These are phyloP conservation scores for Lophochroa leadbeateri DNA, from an alignment of 2,113 vertebrate genomes.

Conservation along the genomic window DNA sequence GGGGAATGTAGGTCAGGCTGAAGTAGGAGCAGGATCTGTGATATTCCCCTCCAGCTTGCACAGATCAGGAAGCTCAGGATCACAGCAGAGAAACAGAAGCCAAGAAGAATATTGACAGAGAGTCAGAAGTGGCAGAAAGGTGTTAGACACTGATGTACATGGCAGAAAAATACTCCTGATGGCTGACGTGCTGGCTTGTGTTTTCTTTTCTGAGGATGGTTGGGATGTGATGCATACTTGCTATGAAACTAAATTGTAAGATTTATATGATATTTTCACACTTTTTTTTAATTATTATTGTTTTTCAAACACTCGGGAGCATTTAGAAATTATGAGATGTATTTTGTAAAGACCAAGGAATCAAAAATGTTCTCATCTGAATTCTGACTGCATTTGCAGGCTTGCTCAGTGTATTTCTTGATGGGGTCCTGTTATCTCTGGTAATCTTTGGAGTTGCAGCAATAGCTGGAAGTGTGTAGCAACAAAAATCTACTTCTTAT, in stretches of 20 bases:
- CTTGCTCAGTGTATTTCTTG: neutral
- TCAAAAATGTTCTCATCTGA: neutral
- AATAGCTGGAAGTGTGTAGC: neutral
- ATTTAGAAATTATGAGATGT: neutral
- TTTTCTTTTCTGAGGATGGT: neutral
- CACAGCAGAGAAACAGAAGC: neutral
- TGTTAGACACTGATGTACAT: neutral
- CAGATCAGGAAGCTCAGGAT: neutral
- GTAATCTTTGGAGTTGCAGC: neutral
- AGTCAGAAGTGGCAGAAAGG: neutral
- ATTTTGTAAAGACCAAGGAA: neutral
- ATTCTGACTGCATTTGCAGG: neutral
- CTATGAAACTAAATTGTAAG: neutral
- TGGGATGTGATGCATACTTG: neutral
- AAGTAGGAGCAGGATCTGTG: neutral
- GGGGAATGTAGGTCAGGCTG: conserved; percentile 29
- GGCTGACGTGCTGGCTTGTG: neutral
- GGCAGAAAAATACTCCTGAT: neutral
- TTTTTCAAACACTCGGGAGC: neutral
- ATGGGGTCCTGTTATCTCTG: neutral
- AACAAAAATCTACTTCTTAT: neutral
- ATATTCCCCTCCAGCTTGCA: neutral
- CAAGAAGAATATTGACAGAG: neutral
- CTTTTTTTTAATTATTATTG: neutral
- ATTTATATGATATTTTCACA: neutral